Base-by-base conservation (phyloP, 2,797 vertebrate species). In the Hydrolagus colliei region DNA sequence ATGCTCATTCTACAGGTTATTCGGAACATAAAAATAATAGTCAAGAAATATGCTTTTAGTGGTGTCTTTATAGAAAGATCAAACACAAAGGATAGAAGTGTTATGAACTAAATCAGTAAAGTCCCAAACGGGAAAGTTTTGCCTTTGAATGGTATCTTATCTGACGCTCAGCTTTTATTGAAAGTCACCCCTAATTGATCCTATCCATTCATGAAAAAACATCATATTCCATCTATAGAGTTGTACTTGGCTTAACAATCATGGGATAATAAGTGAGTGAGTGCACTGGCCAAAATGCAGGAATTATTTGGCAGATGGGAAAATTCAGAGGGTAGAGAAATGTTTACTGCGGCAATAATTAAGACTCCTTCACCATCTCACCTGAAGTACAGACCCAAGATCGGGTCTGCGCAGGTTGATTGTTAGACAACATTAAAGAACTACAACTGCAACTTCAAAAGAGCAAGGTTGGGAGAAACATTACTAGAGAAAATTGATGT, bases 321-420 rank as follows among this genome's bases (percentile, higher is more conserved):
- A 52, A 52, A 52, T 52, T 52, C 41, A 52, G 41, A 52, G 41
- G 41, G 6, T 52, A 52, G 41, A 52, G 41, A 52, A 52, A 71
- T 65, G 85, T 84, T 62, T 85, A 59, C 82, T 61, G 65, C 22
- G 63, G 86, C 73, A 85, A 73, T 73, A 86, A 86, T 87, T 86
- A 87, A 82, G 80, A 63, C 86, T 41, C 80, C 76, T 82, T 82
- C 86, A 63, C 67, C 62, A 71, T 65, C 27, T 73, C 67, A 68
- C 79, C 41, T 3, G 41, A 52, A 52, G 41, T 52, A 52, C 41
- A 52, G 6, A 52, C 41, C 41, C 6, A 52, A 52, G 41, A 52
- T 6, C 41, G 6, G 41, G 41, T 52, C 41, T 52, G 41, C 2
- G 6, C 41, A 52, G 41, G 6, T 3, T 52, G 41, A 52, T 52